phyloP scores from a whole-genome alignment of 2,888 invertebrate species.

The Omphaloscelis lunosa region DNA sequence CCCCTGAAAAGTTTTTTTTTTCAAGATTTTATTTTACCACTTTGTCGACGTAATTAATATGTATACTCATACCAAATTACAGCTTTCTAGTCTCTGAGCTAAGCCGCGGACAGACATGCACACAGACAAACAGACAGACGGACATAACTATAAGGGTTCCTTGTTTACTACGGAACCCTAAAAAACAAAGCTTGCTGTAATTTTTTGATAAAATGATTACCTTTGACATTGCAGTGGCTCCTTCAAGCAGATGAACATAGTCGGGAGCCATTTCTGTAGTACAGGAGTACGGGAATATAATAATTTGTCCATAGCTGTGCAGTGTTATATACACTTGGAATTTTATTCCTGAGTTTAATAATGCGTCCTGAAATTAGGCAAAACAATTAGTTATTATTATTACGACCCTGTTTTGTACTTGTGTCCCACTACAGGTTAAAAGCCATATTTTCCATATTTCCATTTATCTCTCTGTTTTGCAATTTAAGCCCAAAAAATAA shows the following conservation, averaged over 20 bases:
- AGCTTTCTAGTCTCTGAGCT: no score
- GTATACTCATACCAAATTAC: no score
- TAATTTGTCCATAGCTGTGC: slow-evolving; percentile 86
- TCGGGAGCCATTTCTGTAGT: slow-evolving; percentile 81
- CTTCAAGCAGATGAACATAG: slow-evolving; percentile 83
- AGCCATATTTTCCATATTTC: background rate
- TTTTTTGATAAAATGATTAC: slow-evolving; percentile 63
- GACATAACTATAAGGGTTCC: no score
- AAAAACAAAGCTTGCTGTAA: background rate
- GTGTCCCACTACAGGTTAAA: background rate
- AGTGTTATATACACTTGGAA: slow-evolving; percentile 86
- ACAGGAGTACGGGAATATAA: slow-evolving; percentile 84
- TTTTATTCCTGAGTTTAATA: slow-evolving; percentile 76
- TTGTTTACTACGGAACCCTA: no score
- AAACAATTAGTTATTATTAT: background rate
- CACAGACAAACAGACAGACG: no score
- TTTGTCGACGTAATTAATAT: no score
- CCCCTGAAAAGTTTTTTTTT: no score
- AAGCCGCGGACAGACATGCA: no score
- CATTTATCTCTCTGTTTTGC: background rate
- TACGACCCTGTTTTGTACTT: background rate
- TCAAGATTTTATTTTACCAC: no score
- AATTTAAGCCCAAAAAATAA: background rate
- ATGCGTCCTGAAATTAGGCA: slow-evolving; percentile 76
- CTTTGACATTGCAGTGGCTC: slow-evolving; percentile 86